Conservation (phyloP, 2,888 invertebrate genomes). For the Ceratothoa steindachneri region DNA sequence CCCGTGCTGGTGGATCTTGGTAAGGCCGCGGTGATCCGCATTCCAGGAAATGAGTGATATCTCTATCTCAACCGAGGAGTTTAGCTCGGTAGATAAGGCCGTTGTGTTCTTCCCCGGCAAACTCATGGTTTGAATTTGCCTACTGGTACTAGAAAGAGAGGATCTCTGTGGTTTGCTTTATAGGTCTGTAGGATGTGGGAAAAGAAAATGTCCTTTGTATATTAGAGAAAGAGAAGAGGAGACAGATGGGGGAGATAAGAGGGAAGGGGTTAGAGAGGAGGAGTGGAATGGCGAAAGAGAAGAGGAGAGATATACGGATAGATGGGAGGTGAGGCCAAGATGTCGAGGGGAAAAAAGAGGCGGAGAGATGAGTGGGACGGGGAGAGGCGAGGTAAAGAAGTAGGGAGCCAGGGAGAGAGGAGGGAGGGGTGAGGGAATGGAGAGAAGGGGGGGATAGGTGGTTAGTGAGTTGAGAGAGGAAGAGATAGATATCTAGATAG, state of each 20-base stretch:
- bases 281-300: not conserved
- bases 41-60: too few species aligned
- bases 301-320: not conserved
- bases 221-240: not conserved
- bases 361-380: not conserved
- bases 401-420: not conserved
- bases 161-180: too few species aligned
- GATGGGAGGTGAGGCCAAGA: not conserved
- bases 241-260: not conserved
- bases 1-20: too few species aligned
- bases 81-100: too few species aligned
- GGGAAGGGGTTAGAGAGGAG: not conserved
- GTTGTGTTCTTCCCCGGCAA: too few species aligned
- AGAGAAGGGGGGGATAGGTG: not conserved
- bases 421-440: not conserved
- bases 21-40: too few species aligned
- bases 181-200: too few species aligned
- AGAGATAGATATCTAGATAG: not conserved
- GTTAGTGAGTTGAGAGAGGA: not conserved
- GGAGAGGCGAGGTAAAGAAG: not conserved
- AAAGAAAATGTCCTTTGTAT: too few species aligned
- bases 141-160: too few species aligned
- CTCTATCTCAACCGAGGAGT: too few species aligned
- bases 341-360: not conserved
- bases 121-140: too few species aligned